Conservation (phyloP, 2,113 vertebrate genomes). For the Monarcha castaneiventris region DNA sequence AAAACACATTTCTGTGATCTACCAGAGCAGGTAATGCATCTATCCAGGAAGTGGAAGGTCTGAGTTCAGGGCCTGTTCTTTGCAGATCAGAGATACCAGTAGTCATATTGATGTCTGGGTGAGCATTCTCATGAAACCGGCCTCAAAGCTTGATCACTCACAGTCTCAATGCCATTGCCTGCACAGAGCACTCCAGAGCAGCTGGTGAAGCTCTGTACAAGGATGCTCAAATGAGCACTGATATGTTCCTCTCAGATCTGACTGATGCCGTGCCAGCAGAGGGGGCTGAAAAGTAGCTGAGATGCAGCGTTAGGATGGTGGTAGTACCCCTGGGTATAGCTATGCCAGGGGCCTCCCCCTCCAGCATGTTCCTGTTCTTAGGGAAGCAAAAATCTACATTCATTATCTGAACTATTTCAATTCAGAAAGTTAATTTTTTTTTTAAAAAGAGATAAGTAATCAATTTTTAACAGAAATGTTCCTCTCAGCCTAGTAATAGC, state of each 20-base stretch:
- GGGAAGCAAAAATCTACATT: not conserved
- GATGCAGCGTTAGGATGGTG: fast-evolving
- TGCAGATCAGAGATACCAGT: not conserved
- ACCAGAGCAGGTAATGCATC: not conserved
- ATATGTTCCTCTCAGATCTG: not conserved
- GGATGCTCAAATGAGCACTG: not conserved
- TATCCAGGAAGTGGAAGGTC: not conserved
- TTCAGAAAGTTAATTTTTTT: not conserved
- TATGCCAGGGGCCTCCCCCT: not conserved
- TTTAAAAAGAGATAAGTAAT: not conserved
- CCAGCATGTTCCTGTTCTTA: not conserved
- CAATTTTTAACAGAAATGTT: not conserved
- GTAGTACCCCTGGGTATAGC: not conserved
- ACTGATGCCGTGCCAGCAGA: not conserved
- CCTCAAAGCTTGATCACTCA: not conserved
- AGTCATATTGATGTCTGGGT: not conserved
- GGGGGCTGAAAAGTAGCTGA: not conserved
- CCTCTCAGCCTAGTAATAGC: not conserved
- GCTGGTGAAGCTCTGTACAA: not conserved
- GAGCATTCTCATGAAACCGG: not conserved
- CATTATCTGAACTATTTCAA: not conserved
- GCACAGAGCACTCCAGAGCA: not conserved
- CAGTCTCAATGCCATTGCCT: not conserved
- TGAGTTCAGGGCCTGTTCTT: not conserved
- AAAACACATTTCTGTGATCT: not conserved